Base-by-base conservation (phyloP, 30 jellyfish, hydroid and myxozoan species). In the Hydra vulgaris region DNA sequence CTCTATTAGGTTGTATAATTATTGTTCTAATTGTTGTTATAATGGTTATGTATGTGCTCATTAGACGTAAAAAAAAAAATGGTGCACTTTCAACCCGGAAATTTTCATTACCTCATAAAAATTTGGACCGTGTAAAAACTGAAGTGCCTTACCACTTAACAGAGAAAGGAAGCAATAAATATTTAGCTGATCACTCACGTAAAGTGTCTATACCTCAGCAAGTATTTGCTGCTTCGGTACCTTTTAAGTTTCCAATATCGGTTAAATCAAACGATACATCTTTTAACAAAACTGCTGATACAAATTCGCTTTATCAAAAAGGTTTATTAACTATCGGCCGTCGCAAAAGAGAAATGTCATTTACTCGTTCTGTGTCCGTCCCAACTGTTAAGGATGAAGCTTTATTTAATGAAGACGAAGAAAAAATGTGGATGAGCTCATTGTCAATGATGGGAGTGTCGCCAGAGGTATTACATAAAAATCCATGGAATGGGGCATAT, bases 361-460 rank as follows among this genome's bases (percentile, higher is more conserved):
- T 78, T 53, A 8, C 79, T 22, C 79, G 79, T 23, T 78, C 85
- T 20, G 53, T 83, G 0, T 88, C 83, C 70, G 83, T 79, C 23
- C 84, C 89, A 21, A 69, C 89, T 52, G 87, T 82, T 56, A 72
- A 25, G n/a, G 84, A 79, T 3, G 26, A 27, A 15, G 66, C 73
- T 21, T 26, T 40, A 1, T 82, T 69, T 82, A 92, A 88, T 20
- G 69, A 55, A 21, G 74, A 78, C 68, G 84, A 89, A 21, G 88
- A 88, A 17, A 77, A 80, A 20, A 67, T 88, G 68, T 88, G 96
- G 96, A 77, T 92, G 26, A 76, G 85, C 18, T 92, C 96, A 23
- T 82, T 88, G 1, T 17, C 82, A 72, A 82, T 78, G 75, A 85
- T 82, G 7, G 94, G 89, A 61, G 85, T 93, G 8, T 77, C 75